Conservation (phyloP, 2,797 vertebrate genomes). For the Otus scops region DNA sequence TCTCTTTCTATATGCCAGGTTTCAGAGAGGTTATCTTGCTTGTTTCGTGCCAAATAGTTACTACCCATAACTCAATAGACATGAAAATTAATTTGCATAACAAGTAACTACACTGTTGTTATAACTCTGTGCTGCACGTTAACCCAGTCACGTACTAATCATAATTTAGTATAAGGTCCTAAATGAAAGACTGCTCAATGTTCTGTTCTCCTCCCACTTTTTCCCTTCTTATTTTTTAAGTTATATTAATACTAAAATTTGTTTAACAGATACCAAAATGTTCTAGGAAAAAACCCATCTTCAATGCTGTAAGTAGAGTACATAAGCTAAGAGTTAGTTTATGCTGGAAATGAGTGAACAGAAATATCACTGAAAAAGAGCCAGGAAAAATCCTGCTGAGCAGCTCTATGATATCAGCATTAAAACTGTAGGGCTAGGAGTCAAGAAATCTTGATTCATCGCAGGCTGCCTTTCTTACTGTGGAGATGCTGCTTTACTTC, state of each 20-base stretch:
- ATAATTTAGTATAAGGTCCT: neutral
- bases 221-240: neutral
- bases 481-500: neutral
- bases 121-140: neutral
- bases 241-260: neutral
- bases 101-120: neutral
- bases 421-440: neutral
- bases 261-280: neutral
- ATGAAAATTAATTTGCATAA: neutral
- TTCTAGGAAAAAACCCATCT: neutral
- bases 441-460: neutral
- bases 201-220: neutral
- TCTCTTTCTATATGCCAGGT: neutral
- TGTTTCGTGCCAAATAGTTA: neutral
- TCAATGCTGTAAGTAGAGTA: neutral
- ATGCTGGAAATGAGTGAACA: neutral
- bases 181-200: neutral
- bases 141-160: neutral
- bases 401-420: neutral
- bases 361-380: neutral
- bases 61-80: neutral
- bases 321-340: neutral
- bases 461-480: neutral
- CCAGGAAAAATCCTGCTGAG: neutral
- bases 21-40: neutral